Conservation (phyloP, 2,888 invertebrate genomes). For the Rhagonycha lutea region DNA sequence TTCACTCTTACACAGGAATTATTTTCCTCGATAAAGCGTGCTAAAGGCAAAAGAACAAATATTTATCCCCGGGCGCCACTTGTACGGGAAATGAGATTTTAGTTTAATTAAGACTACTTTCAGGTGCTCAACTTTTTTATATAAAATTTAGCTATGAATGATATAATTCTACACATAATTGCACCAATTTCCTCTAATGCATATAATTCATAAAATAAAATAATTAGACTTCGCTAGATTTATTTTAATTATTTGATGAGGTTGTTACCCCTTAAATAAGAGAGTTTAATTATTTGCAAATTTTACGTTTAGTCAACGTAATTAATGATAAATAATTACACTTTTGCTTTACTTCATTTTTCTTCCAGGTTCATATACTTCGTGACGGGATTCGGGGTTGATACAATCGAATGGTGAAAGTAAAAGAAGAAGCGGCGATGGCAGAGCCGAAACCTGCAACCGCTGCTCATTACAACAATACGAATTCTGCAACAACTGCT, state of each 20-base stretch:
- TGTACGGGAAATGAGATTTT: neutral
- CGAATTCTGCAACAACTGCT: constrained; percentile 29
- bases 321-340: neutral
- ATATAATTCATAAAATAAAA: neutral
- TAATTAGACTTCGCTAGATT: neutral
- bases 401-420: constrained; percentile 53
- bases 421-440: constrained; percentile 53
- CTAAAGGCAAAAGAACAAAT: neutral
- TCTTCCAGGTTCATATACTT: constrained; percentile 15
- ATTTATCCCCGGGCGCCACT: neutral
- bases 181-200: neutral
- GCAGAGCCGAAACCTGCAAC: constrained; percentile 47
- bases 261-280: neutral
- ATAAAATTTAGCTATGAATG: neutral
- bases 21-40: no score
- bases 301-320: neutral
- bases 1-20: no score
- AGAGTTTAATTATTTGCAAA: neutral
- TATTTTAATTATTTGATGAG: neutral
- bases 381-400: constrained; percentile 8
- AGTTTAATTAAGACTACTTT: neutral
- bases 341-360: neutral
- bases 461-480: constrained; percentile 37
- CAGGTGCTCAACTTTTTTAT: neutral
- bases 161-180: neutral